Conservation (phyloP, 2,113 vertebrate species). For the Corythoichthys intestinalis region DNA sequence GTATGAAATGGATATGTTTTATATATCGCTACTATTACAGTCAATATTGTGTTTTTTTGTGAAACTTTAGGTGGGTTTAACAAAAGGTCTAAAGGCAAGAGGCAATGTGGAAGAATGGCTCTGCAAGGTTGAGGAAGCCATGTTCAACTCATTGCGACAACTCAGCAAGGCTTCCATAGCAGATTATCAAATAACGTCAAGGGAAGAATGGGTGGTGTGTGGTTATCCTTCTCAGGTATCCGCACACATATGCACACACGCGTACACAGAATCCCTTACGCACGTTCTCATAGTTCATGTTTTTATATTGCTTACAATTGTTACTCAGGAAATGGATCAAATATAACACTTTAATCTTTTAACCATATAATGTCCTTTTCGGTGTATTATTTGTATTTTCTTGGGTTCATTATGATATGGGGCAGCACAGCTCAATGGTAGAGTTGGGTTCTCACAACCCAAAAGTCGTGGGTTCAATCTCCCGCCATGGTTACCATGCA, state of each 20-base stretch:
- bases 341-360: not conserved
- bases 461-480: too few relatives aligned
- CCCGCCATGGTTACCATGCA: too few relatives aligned
- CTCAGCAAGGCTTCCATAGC: slow-evolving; percentile 78
- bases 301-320: not conserved
- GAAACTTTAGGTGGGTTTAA: slow-evolving; percentile 68
- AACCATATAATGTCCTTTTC: not conserved
- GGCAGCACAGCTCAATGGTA: too few relatives aligned
- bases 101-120: slow-evolving; percentile 86
- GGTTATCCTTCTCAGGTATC: slow-evolving; percentile 80
- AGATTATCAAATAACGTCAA: slow-evolving; percentile 73
- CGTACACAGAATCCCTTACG: not conserved
- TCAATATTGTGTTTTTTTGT: slow-evolving; percentile 6
- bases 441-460: too few relatives aligned
- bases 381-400: not conserved
- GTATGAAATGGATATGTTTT: not conserved
- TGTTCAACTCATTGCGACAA: slow-evolving; percentile 75
- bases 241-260: not conserved
- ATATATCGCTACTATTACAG: not conserved
- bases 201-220: slow-evolving; percentile 75
- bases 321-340: not conserved
- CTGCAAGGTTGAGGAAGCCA: slow-evolving; percentile 82
- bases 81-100: slow-evolving; percentile 78
- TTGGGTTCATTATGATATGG: not conserved
- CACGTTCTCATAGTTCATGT: not conserved